Evolutionary conservation across 2,888 invertebrate genomes (phyloP).

Genomic region (Teleogryllus oceanicus): DNA sequence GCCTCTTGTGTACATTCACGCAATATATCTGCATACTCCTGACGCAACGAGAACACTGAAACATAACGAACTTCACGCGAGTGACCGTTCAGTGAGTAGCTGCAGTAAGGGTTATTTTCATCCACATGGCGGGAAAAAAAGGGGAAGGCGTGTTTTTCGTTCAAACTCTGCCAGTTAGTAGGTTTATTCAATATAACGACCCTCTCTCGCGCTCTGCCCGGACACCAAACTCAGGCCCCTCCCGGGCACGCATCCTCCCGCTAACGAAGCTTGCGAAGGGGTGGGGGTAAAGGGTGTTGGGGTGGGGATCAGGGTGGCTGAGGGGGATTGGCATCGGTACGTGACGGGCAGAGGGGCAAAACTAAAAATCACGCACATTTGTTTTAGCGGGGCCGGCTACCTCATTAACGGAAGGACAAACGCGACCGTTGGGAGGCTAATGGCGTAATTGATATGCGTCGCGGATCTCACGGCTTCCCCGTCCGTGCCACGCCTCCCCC

Average conservation of each 20-base stretch:
- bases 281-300: not conserved
- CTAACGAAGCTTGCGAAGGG: slow-evolving; percentile 12
- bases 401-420: not conserved
- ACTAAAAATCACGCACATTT: not conserved
- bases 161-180: no score
- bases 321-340: not conserved
- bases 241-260: not conserved
- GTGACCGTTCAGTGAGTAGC: no score
- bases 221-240: not conserved
- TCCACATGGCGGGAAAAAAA: no score
- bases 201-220: not conserved
- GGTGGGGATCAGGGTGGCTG: not conserved
- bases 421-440: not conserved
- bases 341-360: not conserved
- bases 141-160: no score
- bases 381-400: not conserved
- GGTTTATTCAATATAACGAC: no score
- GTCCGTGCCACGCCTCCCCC: not conserved
- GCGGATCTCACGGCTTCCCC: not conserved
- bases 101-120: no score
- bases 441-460: slow-evolving; percentile 1
- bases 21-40: no score
- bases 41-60: no score
- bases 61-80: no score
- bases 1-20: no score